phyloP scores from a whole-genome alignment of 2,888 invertebrate species.

The Epirrhoe tristata region DNA sequence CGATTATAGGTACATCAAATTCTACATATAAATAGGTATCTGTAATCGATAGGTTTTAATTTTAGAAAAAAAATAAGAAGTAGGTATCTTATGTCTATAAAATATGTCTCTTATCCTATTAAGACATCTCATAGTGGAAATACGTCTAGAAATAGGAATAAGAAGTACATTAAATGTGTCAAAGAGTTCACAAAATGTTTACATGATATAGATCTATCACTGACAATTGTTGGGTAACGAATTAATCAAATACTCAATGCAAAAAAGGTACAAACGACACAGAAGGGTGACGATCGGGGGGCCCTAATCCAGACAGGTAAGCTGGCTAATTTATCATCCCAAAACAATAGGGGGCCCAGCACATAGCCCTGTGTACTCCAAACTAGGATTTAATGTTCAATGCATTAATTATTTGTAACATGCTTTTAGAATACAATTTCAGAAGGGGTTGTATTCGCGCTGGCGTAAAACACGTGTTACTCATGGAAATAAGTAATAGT shows the following conservation, averaged over 20 bases:
- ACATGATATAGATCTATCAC: slow-evolving; percentile 21
- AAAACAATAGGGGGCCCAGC: slow-evolving; percentile 74
- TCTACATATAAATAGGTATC: background rate
- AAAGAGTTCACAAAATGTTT: background rate
- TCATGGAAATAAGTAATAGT: background rate
- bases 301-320: slow-evolving; percentile 82
- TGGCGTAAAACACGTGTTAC: background rate
- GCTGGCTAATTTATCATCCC: slow-evolving; percentile 83
- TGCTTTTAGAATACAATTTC: slow-evolving; percentile 38
- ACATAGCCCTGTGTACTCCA: slow-evolving; percentile 58
- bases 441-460: background rate
- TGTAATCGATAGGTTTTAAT: background rate
- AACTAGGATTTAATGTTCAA: slow-evolving; percentile 68
- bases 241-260: slow-evolving; percentile 76
- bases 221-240: slow-evolving; percentile 63
- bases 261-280: slow-evolving; percentile 71
- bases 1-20: background rate
- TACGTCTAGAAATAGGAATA: no score
- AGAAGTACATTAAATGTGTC: background rate
- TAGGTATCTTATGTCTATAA: no score
- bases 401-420: slow-evolving; percentile 52
- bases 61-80: no score
- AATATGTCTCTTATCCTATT: no score
- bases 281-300: slow-evolving; percentile 70
- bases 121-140: no score